These are phyloP conservation scores for Nymphalis c-album DNA, from an alignment of 2,888 invertebrate genomes.

Conservation along the genomic window DNA sequence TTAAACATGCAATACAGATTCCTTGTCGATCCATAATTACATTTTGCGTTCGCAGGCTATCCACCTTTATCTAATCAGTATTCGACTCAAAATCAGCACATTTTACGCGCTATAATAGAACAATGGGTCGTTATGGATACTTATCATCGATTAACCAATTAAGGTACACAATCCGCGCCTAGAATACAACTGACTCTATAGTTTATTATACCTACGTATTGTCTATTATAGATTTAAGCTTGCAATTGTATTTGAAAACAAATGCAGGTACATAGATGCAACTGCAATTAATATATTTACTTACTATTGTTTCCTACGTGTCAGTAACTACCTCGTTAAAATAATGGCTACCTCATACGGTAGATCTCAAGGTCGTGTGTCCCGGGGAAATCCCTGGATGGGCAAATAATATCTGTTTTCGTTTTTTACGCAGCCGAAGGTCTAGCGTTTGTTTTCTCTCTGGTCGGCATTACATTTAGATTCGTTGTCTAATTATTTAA, in stretches of 20 bases:
- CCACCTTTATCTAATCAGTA: constrained; percentile 23
- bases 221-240: constrained; percentile 18
- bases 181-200: constrained; percentile 23
- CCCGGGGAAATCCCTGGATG: too few species aligned
- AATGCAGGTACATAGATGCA: constrained; percentile 17
- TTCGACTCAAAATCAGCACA: constrained; percentile 22
- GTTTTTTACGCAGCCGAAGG: too few species aligned
- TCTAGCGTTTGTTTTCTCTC: too few species aligned
- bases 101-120: constrained; percentile 35
- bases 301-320: too few species aligned
- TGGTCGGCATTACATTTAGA: too few species aligned
- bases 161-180: constrained; percentile 23
- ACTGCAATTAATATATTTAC: constrained; percentile 5
- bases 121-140: constrained; percentile 44
- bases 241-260: constrained; percentile 16
- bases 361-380: too few species aligned
- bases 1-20: constrained; percentile 4
- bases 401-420: too few species aligned
- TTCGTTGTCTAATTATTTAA: too few species aligned
- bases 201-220: constrained; percentile 22
- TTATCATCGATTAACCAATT: constrained; percentile 46
- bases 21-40: constrained; percentile 12
- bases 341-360: too few species aligned
- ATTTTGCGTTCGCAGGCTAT: constrained; percentile 9
- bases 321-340: too few species aligned